phyloP scores from a whole-genome alignment of 2,888 invertebrate genomes.

The Drosophila neutralis region DNA sequence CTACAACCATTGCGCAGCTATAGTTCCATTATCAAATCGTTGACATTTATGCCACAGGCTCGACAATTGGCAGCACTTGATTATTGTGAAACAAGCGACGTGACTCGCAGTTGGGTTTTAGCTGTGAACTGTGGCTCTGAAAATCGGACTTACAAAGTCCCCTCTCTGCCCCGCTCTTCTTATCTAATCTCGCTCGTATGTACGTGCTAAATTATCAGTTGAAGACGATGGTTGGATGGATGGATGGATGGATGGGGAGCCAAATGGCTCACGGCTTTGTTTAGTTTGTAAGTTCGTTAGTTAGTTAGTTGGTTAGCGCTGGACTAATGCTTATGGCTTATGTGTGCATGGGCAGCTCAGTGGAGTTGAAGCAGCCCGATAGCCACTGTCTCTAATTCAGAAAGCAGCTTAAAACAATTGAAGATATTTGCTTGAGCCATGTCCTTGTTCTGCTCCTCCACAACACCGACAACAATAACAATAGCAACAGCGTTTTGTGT shows the following conservation, averaged over 20 bases:
- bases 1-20: constrained; percentile 14
- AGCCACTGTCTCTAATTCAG: constrained; percentile 63
- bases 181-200: constrained; percentile 20
- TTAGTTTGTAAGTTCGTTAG: constrained; percentile 74
- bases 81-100: constrained; percentile 73
- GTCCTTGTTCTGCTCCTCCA: constrained; percentile 25
- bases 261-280: constrained; percentile 66
- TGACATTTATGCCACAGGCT: constrained; percentile 77
- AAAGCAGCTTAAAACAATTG: constrained; percentile 74
- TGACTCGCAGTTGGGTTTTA: constrained; percentile 36
- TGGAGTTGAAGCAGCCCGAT: constrained; percentile 49
- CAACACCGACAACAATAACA: constrained; percentile 18
- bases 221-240: constrained; percentile 10
- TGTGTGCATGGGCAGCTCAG: constrained; percentile 28
- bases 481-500: constrained; percentile 19
- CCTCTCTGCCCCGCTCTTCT: not conserved
- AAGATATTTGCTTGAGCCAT: constrained; percentile 61
- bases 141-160: constrained; percentile 6
- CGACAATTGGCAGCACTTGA: constrained; percentile 68
- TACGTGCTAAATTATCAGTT: constrained; percentile 71
- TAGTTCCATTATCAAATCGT: constrained; percentile 76
- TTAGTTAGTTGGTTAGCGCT: constrained; percentile 54
- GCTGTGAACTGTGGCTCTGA: not conserved
- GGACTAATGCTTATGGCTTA: constrained; percentile 9
- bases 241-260: not conserved